These are phyloP conservation scores for Aproaerema taeniolella DNA, from an alignment of 2,888 invertebrate species.

Conservation along the genomic window DNA sequence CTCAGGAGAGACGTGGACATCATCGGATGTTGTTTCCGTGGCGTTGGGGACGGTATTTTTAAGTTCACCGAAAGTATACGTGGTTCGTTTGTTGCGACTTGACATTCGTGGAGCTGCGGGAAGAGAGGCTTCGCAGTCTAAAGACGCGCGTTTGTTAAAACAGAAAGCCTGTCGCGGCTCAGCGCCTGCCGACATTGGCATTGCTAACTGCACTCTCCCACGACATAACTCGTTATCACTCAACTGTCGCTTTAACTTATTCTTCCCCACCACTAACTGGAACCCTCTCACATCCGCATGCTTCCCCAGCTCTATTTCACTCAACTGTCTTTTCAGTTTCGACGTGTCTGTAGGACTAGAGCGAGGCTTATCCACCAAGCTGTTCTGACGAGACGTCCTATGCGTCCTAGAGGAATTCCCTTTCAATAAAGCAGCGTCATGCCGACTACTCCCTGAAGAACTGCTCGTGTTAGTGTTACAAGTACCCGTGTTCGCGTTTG, in stretches of 20 bases:
- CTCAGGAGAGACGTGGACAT: slow-evolving; percentile 52
- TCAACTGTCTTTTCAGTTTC: slow-evolving; percentile 51
- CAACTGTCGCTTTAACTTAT: slow-evolving; percentile 59
- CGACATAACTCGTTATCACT: slow-evolving; percentile 61
- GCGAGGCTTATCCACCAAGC: slow-evolving; percentile 48
- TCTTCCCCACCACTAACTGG: slow-evolving; percentile 59
- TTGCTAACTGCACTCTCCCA: slow-evolving; percentile 52
- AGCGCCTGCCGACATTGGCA: slow-evolving; percentile 73
- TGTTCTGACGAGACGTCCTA: slow-evolving; percentile 48
- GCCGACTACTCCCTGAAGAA: slow-evolving; percentile 52
- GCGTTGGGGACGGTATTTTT: slow-evolving; percentile 64
- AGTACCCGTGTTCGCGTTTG: slow-evolving; percentile 25
- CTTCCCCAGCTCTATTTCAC: slow-evolving; percentile 50
- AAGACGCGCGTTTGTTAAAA: slow-evolving; percentile 52
- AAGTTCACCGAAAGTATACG: slow-evolving; percentile 68
- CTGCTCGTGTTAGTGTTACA: slow-evolving; percentile 49
- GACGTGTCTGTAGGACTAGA: slow-evolving; percentile 34
- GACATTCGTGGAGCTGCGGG: slow-evolving; percentile 21
- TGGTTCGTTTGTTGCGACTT: slow-evolving; percentile 32
- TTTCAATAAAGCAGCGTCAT: slow-evolving; percentile 28
- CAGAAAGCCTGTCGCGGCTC: slow-evolving; percentile 57
- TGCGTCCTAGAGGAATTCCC: slow-evolving; percentile 27
- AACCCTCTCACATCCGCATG: slow-evolving; percentile 45
- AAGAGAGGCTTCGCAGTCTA: slow-evolving; percentile 46
- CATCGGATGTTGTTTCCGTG: slow-evolving; percentile 35